Base-by-base conservation (phyloP, 2,113 vertebrate species). In the Pantherophis guttatus region DNA sequence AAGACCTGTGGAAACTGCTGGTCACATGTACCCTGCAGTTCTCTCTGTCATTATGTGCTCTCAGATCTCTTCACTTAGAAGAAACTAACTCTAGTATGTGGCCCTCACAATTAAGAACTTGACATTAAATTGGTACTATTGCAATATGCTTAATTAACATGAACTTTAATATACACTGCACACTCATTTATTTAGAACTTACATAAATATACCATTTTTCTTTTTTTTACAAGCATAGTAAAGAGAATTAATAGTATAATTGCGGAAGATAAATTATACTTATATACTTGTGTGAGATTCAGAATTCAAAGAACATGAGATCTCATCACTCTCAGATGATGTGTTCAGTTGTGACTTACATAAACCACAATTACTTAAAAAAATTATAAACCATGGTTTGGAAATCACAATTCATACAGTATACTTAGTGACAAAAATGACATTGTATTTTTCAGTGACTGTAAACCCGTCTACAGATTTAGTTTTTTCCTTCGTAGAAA, bases 211-310 rank as follows among this genome's bases (percentile, higher is more conserved):
- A 58, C 8, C 3, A 24, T 12, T 29, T 62, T 33, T 23, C 9
- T 57, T 8, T 26, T 1, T 23, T 52, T 86, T 33, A 5, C 33
- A 86, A 48, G 12, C 11, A 86, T 85, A 26, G 21, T 86, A 55
- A 55, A 86, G 33, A 91, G 29, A 81, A 44, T 29, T n/a, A 26
- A 70, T 39, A 33, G 3, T n/a, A 17, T 85, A 50, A 55, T 91
- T 44, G 24, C 94, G 50, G 70, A 62, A 94, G 94, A 93, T 96
- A 96, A 95, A 95, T 52, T 96, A 92, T 85, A 75, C 93, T 58
- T 93, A 93, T 86, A 93, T 94, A 89, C 93, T 93, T 92, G 55
- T 53, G 91, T 91, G 59, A 62, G 95, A 94, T 95, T 90, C 86
- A 91, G 92, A 86, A 96, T 94, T 88, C 26, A 33, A 33, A 91